Conservation (phyloP, 2,888 invertebrate species). For the Stenurella melanura region DNA sequence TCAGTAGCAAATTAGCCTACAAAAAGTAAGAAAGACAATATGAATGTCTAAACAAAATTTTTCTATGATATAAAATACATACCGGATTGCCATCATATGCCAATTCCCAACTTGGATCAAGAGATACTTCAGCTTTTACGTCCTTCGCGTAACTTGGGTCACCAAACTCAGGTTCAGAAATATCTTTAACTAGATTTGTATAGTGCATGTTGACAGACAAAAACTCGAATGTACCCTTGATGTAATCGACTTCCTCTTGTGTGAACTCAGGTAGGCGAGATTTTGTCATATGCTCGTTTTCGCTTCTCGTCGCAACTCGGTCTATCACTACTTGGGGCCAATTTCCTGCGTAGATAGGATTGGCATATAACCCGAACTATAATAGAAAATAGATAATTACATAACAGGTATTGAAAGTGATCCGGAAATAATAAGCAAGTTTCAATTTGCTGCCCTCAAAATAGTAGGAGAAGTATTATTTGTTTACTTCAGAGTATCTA, state of each 20-base stretch:
- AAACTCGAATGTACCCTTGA: slow-evolving; percentile 32
- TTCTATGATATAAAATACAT: background rate
- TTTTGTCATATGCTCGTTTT: slow-evolving; percentile 70
- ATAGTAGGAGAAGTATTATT: too few relatives aligned
- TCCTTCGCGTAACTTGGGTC: background rate
- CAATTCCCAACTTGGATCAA: slow-evolving; percentile 18
- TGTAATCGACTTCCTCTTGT: slow-evolving; percentile 75
- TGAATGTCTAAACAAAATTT: too few relatives aligned
- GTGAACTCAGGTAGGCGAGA: slow-evolving; percentile 81
- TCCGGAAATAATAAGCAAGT: too few relatives aligned
- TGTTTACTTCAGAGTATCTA: too few relatives aligned
- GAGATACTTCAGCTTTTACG: background rate
- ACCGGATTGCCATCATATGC: slow-evolving; percentile 26
- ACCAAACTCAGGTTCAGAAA: slow-evolving; percentile 17
- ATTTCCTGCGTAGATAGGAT: slow-evolving; percentile 80
- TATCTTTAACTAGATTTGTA: slow-evolving; percentile 15
- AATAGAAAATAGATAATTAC: background rate
- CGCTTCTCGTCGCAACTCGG: slow-evolving; percentile 76
- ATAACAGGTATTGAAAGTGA: too few relatives aligned
- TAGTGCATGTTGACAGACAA: slow-evolving; percentile 29
- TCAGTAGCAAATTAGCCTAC: too few relatives aligned
- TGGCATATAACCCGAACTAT: slow-evolving; percentile 62
- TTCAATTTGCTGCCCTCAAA: too few relatives aligned
- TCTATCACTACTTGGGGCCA: slow-evolving; percentile 81
- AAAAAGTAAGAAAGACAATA: too few relatives aligned